phyloP scores from a whole-genome alignment of 2,113 vertebrate species.

The Corythoichthys intestinalis region DNA sequence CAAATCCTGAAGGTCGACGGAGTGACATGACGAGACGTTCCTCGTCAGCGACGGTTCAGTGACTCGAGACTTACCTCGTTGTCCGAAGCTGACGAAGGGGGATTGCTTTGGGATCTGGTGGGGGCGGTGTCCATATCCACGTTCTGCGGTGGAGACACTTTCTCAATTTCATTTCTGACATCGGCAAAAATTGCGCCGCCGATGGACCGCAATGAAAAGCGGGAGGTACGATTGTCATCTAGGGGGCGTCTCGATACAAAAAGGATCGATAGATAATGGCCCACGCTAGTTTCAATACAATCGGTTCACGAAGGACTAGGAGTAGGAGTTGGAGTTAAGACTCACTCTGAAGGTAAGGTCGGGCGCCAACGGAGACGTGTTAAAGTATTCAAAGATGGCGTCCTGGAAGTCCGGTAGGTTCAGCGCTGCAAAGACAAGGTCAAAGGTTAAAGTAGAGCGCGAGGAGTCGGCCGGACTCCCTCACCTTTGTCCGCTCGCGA shows the following conservation, averaged over 20 bases:
- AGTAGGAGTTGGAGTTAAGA: conserved; percentile 31
- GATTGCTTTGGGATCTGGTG: conserved; percentile 72
- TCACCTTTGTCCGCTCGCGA: conserved; percentile 82
- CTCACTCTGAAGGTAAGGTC: conserved; percentile 93
- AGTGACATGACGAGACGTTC: not conserved
- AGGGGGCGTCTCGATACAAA: no score
- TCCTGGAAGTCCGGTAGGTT: conserved; percentile 95
- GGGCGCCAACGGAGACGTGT: conserved; percentile 90
- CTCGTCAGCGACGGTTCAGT: not conserved
- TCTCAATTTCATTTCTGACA: not conserved
- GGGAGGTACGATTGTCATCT: no score
- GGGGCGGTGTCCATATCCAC: conserved; percentile 77
- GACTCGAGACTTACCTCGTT: conserved; percentile 63
- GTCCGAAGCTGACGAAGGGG: conserved; percentile 72
- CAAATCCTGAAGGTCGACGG: conserved; percentile 74
- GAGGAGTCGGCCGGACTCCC: not conserved
- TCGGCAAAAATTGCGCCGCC: not conserved
- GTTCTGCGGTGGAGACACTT: conserved; percentile 64
- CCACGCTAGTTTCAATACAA: no score
- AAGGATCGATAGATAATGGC: no score
- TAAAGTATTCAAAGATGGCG: conserved; percentile 97
- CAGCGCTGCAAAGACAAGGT: conserved; percentile 72
- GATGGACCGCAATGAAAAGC: no score
- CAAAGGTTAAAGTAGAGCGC: not conserved
- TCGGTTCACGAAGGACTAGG: no score